Conservation (phyloP, 2,797 vertebrate genomes). For the Pseudotriccus pelzelni region DNA sequence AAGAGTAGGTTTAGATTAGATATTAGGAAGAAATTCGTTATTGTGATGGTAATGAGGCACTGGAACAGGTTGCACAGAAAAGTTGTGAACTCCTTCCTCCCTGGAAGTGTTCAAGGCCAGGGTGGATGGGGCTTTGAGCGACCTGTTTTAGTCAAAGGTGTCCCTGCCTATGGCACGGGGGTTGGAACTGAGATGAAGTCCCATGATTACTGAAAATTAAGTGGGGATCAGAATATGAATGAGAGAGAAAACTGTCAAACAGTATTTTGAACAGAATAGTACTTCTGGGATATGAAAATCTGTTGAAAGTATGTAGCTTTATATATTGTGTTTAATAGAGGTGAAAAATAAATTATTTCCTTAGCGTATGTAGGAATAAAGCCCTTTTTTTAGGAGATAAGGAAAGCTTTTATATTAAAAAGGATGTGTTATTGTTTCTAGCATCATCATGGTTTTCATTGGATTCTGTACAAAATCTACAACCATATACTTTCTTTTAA, state of each 20-base stretch:
- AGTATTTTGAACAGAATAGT: not conserved
- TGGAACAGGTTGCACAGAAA: not conserved
- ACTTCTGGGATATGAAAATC: not conserved
- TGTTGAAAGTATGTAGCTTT: not conserved
- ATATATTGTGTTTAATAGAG: not conserved
- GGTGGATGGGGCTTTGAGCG: not conserved
- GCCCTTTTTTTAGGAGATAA: not conserved
- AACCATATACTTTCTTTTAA: not conserved
- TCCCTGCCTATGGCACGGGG: not conserved
- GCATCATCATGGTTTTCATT: not conserved
- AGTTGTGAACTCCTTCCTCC: not conserved
- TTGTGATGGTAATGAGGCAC: not conserved
- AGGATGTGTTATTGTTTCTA: not conserved
- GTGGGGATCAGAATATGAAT: not conserved
- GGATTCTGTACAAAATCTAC: not conserved
- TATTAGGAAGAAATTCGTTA: not conserved
- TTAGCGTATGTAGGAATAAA: not conserved
- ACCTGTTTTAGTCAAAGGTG: not conserved
- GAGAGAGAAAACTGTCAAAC: not conserved
- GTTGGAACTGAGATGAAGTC: not conserved
- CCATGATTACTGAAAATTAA: not conserved
- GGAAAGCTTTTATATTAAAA: not conserved
- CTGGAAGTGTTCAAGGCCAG: not conserved
- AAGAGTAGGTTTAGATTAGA: not conserved
- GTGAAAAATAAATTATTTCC: not conserved